Base-by-base conservation (phyloP, 2,888 invertebrate species). In the Athalia rosae region DNA sequence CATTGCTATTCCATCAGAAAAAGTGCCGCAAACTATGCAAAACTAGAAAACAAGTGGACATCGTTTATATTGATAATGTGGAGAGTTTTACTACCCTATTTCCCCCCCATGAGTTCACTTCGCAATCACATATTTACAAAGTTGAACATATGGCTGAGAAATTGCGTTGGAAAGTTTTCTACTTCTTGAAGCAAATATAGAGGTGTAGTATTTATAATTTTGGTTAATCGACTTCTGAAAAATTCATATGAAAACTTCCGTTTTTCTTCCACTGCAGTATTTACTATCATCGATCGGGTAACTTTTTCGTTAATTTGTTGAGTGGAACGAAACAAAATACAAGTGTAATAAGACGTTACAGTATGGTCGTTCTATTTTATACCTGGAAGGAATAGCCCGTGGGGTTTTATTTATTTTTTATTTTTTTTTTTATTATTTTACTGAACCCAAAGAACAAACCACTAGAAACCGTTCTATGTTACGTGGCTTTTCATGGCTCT, bases 401-500 rank as follows among this genome's bases (percentile, higher is more conserved):
- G 28, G 0, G 28, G 15, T 28, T 9, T 28, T 5, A 59, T 41
- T 4, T 59, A 61, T 61, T 61, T 4, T 41, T 4, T 28, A 4
- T 59, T 41, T 4, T 59, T 61, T 61, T 61, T 4, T 41, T 4
- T 28, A 4, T 11, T 28, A 11, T 61, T 9, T 28, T 43, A 9
- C n/a, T 6, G 13, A 63, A 45, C 45, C n/a, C n/a, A 13, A 6
- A 63, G 45, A 43, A 7, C 47, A 13, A 63, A 45, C 41, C 13
- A 7, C 13, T n/a, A 45, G 47, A 4, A n/a, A 45, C 63, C 63
- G n/a, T 47, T 63, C 45, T 63, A 13, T 8, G 11, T 43, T 45
- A 45, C 47, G 82, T 80, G 62, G 76, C 11, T 64, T 83, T 84
- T 83, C 81, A 81, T 85, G 82, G 81, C 82, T 85, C 85, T 85